Base-by-base conservation (phyloP, 2,797 vertebrate genomes). In the Columba guinea region DNA sequence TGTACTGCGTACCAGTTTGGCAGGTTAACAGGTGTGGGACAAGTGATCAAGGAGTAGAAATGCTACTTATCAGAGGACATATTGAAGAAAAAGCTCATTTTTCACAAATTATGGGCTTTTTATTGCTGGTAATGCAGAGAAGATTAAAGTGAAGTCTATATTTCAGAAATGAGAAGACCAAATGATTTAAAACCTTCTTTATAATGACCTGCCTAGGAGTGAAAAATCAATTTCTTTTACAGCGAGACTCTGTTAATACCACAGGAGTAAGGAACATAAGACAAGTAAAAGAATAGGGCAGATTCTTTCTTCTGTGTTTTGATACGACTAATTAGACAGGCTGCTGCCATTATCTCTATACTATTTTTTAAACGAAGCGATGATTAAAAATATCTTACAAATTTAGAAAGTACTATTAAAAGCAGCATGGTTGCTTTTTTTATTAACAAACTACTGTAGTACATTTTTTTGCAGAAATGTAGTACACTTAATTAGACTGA, bases 101-200 rank as follows among this genome's bases (percentile, higher is more conserved):
- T 97, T 97, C 97, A 98, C 78, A 97, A 97, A 97, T 98, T 98
- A 97, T 95, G 91, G 92, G 65, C 59, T 73, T 96, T 97, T 97
- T 97, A 97, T 94, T 96, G 96, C 96, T 96, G 77, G 95, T 96
- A 98, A 97, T 95, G 96, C 93, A 96, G 92, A 97, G 93, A 96
- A 97, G 97, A 98, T 97, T 97, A 97, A 98, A 98, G 93, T 95
- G 96, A 97, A 97, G 97, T 97, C 97, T 98, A 84, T 97, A 97
- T 97, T 98, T 98, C 97, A 98, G 96, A 97, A 97, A 97, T 89
- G 86, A 95, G 94, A 97, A 93, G 96, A 95, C 87, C 97, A 95
- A 97, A 95, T 97, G 94, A 98, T 98, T 98, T 98, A 97, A 98
- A 98, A 97, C 90, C 90, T 68, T 75, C 96, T 96, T 96, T 96